Evolutionary conservation across 2,797 vertebrate genomes (phyloP).

Genomic region (Mormyrus hasselquistii): DNA sequence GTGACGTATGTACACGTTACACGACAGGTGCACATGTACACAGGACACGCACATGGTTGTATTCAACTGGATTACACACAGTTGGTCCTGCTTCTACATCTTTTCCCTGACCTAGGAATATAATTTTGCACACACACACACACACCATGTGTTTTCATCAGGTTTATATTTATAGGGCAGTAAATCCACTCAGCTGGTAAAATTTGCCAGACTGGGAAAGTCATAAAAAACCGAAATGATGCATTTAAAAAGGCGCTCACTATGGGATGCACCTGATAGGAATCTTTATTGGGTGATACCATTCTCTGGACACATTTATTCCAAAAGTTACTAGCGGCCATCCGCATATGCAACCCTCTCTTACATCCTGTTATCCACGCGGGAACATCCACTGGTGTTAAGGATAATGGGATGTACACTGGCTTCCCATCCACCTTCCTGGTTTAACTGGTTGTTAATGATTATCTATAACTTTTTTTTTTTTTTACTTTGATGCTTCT

Average conservation of each 20-base stretch:
- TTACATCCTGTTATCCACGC: background rate
- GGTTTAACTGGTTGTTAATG: background rate
- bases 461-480: too few species aligned
- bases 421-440: background rate
- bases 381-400: background rate
- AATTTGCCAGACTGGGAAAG: background rate
- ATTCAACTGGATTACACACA: background rate
- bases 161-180: background rate
- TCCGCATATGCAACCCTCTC: background rate
- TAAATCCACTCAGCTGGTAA: background rate
- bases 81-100: background rate
- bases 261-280: background rate
- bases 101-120: background rate
- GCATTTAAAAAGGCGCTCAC: background rate
- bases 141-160: background rate
- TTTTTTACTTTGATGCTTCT: background rate
- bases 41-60: background rate
- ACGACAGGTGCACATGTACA: background rate
- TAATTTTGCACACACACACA: background rate
- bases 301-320: background rate
- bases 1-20: background rate
- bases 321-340: background rate
- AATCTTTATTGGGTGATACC: background rate
- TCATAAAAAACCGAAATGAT: background rate
- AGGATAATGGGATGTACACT: background rate